phyloP scores from a whole-genome alignment of 2,113 vertebrate genomes.

The Ceyx cyanopectus region DNA sequence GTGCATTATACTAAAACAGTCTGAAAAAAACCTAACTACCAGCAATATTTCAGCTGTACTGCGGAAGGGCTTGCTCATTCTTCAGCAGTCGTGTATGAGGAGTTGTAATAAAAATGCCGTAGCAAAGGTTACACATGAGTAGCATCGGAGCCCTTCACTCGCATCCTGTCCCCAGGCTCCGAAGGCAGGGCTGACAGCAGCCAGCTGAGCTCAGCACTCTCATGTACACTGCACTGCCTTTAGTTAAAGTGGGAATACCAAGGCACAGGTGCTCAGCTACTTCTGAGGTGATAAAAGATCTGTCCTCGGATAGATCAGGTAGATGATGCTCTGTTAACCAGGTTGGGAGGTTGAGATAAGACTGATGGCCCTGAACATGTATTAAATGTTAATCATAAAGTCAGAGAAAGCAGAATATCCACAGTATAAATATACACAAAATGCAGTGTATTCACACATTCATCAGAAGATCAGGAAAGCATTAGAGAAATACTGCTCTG shows the following conservation, averaged over 20 bases:
- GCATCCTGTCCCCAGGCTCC: not conserved
- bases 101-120: not conserved
- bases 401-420: not conserved
- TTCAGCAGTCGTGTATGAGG: not conserved
- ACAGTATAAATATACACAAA: accelerated
- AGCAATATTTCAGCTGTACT: not conserved
- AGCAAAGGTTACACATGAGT: not conserved
- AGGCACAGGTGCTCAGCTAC: not conserved
- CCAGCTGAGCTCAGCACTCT: accelerated
- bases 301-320: too few relatives aligned
- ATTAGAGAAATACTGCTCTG: not conserved
- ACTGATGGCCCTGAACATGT: not conserved
- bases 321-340: not conserved
- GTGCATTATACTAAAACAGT: not conserved
- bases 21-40: not conserved
- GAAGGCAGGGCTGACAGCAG: not conserved
- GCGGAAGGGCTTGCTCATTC: not conserved
- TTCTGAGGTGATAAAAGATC: not conserved
- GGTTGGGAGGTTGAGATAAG: not conserved
- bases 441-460: accelerated
- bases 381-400: not conserved
- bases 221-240: not conserved
- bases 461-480: not conserved
- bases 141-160: accelerated
- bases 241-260: accelerated